phyloP scores from a whole-genome alignment of 2,888 invertebrate species.

The Rotaria sp. region DNA sequence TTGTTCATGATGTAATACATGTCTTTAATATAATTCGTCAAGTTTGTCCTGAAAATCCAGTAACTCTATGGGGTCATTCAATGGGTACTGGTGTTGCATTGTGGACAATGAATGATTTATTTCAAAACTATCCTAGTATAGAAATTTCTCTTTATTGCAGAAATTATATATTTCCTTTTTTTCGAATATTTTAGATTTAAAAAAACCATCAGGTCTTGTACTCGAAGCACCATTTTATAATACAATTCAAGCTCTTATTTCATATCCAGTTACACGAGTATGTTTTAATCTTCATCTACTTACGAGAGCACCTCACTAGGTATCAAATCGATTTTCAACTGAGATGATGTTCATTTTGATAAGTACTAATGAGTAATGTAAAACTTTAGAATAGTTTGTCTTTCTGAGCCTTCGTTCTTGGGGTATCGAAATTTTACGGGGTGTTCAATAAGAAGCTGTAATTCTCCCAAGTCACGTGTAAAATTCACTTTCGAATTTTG shows the following conservation, averaged over 20 bases:
- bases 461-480: no score
- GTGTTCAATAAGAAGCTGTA: no score
- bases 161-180: neutral
- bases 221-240: constrained; percentile 40
- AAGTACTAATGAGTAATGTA: no score
- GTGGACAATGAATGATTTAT: neutral
- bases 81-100: constrained; percentile 1
- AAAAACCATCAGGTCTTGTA: constrained; percentile 32
- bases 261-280: constrained; percentile 1
- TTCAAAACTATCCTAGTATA: neutral
- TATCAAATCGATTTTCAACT: no score
- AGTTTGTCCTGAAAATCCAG: neutral
- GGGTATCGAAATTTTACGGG: no score
- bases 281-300: neutral
- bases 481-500: no score
- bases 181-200: neutral
- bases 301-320: no score
- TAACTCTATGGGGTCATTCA: constrained; percentile 1
- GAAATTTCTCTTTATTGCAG: neutral
- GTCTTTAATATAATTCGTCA: neutral
- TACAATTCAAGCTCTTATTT: constrained; percentile 29
- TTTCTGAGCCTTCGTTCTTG: no score
- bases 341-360: no score
- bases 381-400: no score
- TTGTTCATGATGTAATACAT: constrained; percentile 33